phyloP scores from a whole-genome alignment of 2,888 invertebrate species.

The Hipparchia sbordonii region DNA sequence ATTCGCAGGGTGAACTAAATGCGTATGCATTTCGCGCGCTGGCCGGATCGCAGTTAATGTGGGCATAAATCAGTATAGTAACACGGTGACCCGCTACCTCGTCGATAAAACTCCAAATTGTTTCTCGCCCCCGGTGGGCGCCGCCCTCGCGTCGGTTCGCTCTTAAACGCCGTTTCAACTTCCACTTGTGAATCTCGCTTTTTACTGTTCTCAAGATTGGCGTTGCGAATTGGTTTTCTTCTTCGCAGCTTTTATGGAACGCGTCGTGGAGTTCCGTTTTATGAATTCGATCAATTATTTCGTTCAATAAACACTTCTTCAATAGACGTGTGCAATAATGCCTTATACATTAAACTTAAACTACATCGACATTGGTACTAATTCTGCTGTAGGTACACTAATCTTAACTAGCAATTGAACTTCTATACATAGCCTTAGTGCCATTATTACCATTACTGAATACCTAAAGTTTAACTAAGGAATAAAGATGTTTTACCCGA shows the following conservation, averaged over 20 bases:
- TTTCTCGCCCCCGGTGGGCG: slow-evolving; percentile 81
- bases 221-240: slow-evolving; percentile 77
- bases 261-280: background rate
- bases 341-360: too few species aligned
- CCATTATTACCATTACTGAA: too few species aligned
- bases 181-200: slow-evolving; percentile 83
- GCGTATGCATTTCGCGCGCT: slow-evolving; percentile 71
- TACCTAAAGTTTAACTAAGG: too few species aligned
- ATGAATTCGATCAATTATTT: background rate
- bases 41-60: slow-evolving; percentile 70
- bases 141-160: slow-evolving; percentile 73
- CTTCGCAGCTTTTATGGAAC: slow-evolving; percentile 56
- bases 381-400: too few species aligned
- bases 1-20: slow-evolving; percentile 32
- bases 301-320: too few species aligned
- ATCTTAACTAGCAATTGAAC: too few species aligned
- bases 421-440: too few species aligned
- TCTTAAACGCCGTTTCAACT: slow-evolving; percentile 82
- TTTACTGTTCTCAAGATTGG: slow-evolving; percentile 81
- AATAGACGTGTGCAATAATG: too few species aligned
- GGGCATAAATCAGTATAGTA: slow-evolving; percentile 77
- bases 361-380: too few species aligned
- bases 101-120: slow-evolving; percentile 82
- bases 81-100: slow-evolving; percentile 60
- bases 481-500: too few species aligned